These are phyloP conservation scores for Hylia prasina DNA, from an alignment of 2,113 vertebrate species.

Conservation along the genomic window DNA sequence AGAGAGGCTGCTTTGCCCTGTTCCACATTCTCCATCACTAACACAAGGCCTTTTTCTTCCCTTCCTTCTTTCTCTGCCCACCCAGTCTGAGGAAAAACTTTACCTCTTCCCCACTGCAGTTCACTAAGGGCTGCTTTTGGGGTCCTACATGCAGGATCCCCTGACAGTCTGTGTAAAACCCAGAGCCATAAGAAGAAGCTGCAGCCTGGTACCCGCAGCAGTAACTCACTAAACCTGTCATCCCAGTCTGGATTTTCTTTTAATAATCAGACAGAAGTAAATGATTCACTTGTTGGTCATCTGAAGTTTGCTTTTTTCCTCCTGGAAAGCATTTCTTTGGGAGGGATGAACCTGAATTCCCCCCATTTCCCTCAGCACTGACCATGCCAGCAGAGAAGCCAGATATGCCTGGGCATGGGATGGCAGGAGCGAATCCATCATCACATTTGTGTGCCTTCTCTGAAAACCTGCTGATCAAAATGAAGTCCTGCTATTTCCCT, in stretches of 20 bases:
- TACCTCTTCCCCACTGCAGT: neutral
- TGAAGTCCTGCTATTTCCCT: neutral
- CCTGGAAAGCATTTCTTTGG: neutral
- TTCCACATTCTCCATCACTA: neutral
- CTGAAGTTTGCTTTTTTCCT: neutral
- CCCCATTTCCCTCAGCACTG: neutral
- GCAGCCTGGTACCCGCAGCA: neutral
- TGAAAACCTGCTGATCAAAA: neutral
- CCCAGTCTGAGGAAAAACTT: neutral
- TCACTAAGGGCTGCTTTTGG: neutral
- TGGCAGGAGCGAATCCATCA: neutral
- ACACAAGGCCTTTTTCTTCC: neutral
- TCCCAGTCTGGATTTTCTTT: neutral
- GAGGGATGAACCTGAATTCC: neutral
- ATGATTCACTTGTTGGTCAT: conserved; percentile 28
- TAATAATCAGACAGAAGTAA: neutral
- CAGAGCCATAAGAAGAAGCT: accelerated
- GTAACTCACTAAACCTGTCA: conserved; percentile 30
- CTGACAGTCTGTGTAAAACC: neutral
- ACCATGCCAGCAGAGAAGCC: neutral
- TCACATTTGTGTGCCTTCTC: neutral
- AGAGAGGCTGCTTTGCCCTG: neutral
- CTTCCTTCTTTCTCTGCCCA: neutral
- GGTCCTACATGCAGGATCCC: neutral
- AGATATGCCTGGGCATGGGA: neutral